Percentiles rank a stretch among this genome's conserved stretches.
These are phyloP conservation scores for Urosaurus nigricauda DNA, from an alignment of 2,797 vertebrate genomes.

Conservation along the genomic window DNA sequence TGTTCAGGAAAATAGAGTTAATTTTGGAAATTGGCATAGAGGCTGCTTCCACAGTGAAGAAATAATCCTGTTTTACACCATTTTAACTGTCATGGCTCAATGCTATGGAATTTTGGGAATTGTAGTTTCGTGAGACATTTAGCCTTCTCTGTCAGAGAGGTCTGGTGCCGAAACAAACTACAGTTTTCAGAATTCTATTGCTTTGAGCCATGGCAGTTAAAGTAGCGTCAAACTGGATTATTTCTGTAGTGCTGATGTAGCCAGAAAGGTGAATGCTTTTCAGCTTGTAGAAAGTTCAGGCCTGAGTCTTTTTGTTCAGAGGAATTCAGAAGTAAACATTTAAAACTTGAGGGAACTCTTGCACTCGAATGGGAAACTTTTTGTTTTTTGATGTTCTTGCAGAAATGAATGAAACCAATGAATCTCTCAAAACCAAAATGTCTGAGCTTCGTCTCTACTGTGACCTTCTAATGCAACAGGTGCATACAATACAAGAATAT, in stretches of 20 bases:
- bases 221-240: no score
- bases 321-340: neutral
- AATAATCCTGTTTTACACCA: no score
- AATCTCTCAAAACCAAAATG: conserved; percentile 98
- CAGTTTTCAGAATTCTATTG: no score
- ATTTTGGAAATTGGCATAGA: no score
- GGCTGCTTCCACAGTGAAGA: no score
- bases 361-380: neutral
- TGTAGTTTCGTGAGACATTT: no score
- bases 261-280: neutral
- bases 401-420: conserved; percentile 92
- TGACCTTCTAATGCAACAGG: conserved; percentile 96
- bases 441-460: conserved; percentile 97
- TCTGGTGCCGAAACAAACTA: no score
- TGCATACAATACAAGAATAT: conserved; percentile 95
- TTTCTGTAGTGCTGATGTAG: no score
- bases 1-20: neutral
- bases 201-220: no score
- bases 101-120: no score
- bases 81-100: no score
- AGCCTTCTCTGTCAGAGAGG: no score
- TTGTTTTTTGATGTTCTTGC: conserved; percentile 45
- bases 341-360: neutral
- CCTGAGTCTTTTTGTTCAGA: neutral
- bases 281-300: neutral